phyloP scores from a whole-genome alignment of 2,113 vertebrate genomes.

The Pseudolaguvia tuberculata region DNA sequence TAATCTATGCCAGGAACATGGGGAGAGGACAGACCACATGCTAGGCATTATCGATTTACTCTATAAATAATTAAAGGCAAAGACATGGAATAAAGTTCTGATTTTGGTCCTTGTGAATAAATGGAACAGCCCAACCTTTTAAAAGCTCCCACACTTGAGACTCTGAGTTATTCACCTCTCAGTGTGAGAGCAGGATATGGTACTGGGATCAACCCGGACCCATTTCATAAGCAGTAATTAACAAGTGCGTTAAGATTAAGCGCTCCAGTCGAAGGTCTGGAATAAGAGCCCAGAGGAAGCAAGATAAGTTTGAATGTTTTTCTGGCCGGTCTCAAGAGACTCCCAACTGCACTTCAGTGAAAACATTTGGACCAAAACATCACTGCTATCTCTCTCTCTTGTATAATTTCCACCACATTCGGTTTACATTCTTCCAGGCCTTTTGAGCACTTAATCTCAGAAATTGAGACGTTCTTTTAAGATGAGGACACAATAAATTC shows the following conservation, averaged over 20 bases:
- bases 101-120: constrained; percentile 44
- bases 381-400: constrained; percentile 63
- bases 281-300: constrained; percentile 36
- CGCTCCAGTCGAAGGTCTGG: constrained; percentile 31
- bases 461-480: constrained; percentile 69
- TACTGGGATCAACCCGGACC: constrained; percentile 18
- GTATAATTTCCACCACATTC: constrained; percentile 64
- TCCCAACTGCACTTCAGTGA: constrained; percentile 56
- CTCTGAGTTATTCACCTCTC: not conserved
- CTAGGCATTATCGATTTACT: constrained; percentile 54
- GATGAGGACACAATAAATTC: constrained; percentile 84
- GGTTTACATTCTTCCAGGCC: constrained; percentile 68
- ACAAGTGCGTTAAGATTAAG: constrained; percentile 24
- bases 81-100: constrained; percentile 37
- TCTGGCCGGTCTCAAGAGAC: constrained; percentile 56
- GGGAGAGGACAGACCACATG: constrained; percentile 45
- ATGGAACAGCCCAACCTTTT: constrained; percentile 9
- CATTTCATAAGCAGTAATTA: constrained; percentile 27
- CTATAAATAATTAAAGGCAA: constrained; percentile 50
- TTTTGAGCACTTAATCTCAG: constrained; percentile 60
- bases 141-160: not conserved
- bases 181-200: not conserved
- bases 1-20: constrained; percentile 37
- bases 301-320: constrained; percentile 62
- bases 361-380: constrained; percentile 60